A percentile compares a stretch with the other conserved stretches of the same genome.
Evolutionary conservation across 2,888 invertebrate species (phyloP).

Genomic region (Tiphia femorata): DNA sequence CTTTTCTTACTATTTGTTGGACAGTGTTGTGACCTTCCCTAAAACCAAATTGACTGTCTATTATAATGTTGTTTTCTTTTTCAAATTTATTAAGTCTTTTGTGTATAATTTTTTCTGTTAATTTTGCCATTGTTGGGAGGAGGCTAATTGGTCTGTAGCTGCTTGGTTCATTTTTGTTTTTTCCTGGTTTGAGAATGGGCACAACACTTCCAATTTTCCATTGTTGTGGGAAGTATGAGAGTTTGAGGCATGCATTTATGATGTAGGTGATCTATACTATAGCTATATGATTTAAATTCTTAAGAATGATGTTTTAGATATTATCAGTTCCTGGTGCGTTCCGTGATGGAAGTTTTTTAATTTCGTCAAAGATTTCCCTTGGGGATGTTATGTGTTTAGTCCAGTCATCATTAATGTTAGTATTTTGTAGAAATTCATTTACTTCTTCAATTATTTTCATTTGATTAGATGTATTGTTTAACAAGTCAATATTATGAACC

Average conservation of each 20-base stretch:
- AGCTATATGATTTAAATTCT: conserved; percentile 20
- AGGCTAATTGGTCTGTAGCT: conserved; percentile 29
- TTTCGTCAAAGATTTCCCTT: conserved; percentile 5
- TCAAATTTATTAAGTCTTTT: conserved; percentile 21
- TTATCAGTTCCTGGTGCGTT: conserved; percentile 33
- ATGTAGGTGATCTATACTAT: conserved; percentile 22
- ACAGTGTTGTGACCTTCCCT: conserved; percentile 43
- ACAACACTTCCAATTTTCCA: conserved; percentile 20
- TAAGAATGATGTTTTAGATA: conserved; percentile 29
- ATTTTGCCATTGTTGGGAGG: conserved; percentile 19
- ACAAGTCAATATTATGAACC: conserved; percentile 26
- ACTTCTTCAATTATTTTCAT: conserved; percentile 14
- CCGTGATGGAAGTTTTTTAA: no score
- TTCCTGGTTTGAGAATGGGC: conserved; percentile 22
- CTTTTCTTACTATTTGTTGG: conserved; percentile 39
- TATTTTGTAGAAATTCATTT: conserved; percentile 6
- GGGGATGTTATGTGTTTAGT: conserved; percentile 8
- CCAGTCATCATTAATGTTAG: conserved; percentile 16
- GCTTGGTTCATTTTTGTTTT: conserved; percentile 2
- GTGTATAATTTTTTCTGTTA: conserved; percentile 20
- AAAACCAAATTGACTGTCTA: conserved; percentile 48
- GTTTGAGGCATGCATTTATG: conserved; percentile 15
- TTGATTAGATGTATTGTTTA: conserved; percentile 24
- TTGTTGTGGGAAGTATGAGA: neutral
- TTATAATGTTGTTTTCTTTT: conserved; percentile 23